Conservation (phyloP, 2,113 vertebrate species). For the Tor tambroides region DNA sequence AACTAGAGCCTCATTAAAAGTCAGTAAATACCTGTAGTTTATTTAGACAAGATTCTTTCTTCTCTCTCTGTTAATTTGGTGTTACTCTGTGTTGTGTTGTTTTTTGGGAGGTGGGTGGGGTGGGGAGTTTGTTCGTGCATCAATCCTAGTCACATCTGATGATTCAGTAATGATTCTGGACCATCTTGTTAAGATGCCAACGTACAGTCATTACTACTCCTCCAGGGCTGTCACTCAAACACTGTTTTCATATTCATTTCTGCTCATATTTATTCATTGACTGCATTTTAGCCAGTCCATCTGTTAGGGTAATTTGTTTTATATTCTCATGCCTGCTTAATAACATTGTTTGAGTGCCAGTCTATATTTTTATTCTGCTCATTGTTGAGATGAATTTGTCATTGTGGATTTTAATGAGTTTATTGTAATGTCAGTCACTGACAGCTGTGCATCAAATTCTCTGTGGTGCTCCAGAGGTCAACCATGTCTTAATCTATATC, state of each 20-base stretch:
- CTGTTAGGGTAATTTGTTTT: background rate
- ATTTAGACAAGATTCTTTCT: background rate
- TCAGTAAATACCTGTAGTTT: background rate
- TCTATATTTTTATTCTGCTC: background rate
- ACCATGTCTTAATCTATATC: background rate
- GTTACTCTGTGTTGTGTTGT: background rate
- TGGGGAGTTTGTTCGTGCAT: background rate
- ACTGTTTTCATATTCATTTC: slow-evolving; percentile 43
- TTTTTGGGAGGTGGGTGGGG: background rate
- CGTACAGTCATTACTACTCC: slow-evolving; percentile 24
- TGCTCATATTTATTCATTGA: slow-evolving; percentile 47
- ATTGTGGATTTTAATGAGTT: background rate
- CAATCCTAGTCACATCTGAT: slow-evolving; percentile 25
- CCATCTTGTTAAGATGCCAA: slow-evolving; percentile 43
- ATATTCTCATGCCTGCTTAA: slow-evolving; percentile 9
- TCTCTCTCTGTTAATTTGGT: slow-evolving; percentile 8
- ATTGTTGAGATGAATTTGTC: background rate
- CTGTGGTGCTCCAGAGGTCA: background rate
- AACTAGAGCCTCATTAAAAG: background rate
- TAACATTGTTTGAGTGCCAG: slow-evolving; percentile 7
- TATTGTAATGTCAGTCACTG: background rate
- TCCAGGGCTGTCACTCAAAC: slow-evolving; percentile 49
- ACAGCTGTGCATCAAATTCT: background rate
- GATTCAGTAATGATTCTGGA: slow-evolving; percentile 38
- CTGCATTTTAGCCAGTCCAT: slow-evolving; percentile 28